Evolutionary conservation across 2,113 vertebrate genomes (phyloP).

Genomic region (Myiozetetes cayanensis): DNA sequence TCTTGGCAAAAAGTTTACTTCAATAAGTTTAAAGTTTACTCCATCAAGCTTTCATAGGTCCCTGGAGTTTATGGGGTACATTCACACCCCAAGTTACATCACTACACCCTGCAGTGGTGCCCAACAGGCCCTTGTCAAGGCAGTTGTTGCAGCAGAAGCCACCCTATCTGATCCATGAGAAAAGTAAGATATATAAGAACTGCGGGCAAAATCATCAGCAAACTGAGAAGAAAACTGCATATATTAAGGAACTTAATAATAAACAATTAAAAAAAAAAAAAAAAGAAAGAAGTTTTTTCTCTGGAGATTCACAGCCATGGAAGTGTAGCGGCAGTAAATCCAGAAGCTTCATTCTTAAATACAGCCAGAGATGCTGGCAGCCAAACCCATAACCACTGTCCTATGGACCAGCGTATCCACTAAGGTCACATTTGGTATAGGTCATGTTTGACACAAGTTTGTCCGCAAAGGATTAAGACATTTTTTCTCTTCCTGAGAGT

Average conservation of each 20-base stretch:
- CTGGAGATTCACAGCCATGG: not conserved
- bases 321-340: not conserved
- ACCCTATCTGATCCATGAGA: not conserved
- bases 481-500: not conserved
- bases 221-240: not conserved
- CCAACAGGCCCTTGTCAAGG: not conserved
- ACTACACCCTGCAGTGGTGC: not conserved
- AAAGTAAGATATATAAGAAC: not conserved
- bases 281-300: not conserved
- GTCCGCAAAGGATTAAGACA: not conserved
- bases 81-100: not conserved
- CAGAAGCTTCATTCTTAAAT: not conserved
- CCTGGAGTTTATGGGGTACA: not conserved
- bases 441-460: not conserved
- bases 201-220: not conserved
- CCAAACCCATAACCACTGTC: not conserved
- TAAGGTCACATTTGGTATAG: fast-evolving
- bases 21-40: not conserved
- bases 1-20: not conserved
- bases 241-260: not conserved
- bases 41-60: not conserved
- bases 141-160: not conserved
- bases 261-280: too few species aligned
- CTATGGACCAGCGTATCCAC: not conserved
- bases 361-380: not conserved